A percentile compares a stretch with the other conserved stretches of the same genome.
phyloP scores from a whole-genome alignment of 2,888 invertebrate genomes.

The Nudaria mundana region DNA sequence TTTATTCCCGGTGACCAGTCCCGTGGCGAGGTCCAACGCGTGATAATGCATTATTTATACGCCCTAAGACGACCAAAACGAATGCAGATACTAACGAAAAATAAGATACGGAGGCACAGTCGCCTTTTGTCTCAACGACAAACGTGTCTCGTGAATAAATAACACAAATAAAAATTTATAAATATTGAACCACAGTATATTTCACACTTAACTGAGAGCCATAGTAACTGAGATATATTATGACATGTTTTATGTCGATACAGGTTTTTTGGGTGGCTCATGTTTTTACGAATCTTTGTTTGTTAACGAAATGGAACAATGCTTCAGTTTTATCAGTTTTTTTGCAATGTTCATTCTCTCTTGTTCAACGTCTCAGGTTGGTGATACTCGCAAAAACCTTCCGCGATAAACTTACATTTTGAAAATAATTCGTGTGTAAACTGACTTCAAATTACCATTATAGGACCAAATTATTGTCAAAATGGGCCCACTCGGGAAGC shows the following conservation, averaged over 20 bases:
- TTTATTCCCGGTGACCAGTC: slow-evolving; percentile 57
- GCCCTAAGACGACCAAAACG: slow-evolving; percentile 73
- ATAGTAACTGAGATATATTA: slow-evolving; percentile 72
- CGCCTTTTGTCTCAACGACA: slow-evolving; percentile 66
- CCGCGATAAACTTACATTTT: slow-evolving; percentile 21
- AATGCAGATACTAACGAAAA: slow-evolving; percentile 76
- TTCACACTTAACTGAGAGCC: slow-evolving; percentile 71
- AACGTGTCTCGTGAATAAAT: slow-evolving; percentile 75
- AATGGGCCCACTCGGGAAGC: too few relatives aligned
- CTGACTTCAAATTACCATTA: too few relatives aligned
- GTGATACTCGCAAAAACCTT: slow-evolving; percentile 34
- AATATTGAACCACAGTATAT: slow-evolving; percentile 77
- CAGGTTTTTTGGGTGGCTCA: slow-evolving; percentile 56
- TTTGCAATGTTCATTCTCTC: slow-evolving; percentile 21
- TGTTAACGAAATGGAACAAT: slow-evolving; percentile 69
- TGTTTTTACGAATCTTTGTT: slow-evolving; percentile 70
- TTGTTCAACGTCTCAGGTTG: slow-evolving; percentile 26
- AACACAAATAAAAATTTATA: slow-evolving; percentile 77
- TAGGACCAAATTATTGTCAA: too few relatives aligned
- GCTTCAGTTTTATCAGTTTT: slow-evolving; percentile 42
- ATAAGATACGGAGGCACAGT: slow-evolving; percentile 57
- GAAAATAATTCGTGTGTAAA: too few relatives aligned
- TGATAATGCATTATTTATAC: slow-evolving; percentile 80
- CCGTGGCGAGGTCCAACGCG: slow-evolving; percentile 57
- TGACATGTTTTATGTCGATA: slow-evolving; percentile 61